Evolutionary conservation across 2,113 vertebrate genomes (phyloP), one percentile per base, ranked within the genome.

Genomic region (Zapus hudsonius): DNA sequence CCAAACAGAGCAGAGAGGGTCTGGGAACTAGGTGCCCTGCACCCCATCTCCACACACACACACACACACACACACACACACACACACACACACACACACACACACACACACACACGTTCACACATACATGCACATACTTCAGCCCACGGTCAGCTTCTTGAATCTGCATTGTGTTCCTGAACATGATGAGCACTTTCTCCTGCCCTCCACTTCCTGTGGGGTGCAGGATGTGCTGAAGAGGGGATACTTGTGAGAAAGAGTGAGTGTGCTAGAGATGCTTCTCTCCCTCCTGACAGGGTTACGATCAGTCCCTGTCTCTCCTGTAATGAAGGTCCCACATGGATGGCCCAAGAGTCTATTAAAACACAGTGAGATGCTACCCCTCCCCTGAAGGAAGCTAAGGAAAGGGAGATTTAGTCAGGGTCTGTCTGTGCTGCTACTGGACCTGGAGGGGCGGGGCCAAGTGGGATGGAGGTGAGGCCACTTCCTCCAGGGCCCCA

Each of bases 291-390:
- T 38, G 79, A 72, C 64, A 94, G 91, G 82, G 93, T 92, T 93
- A 90, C 90, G 95, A 92, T 95, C 93, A 93, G 7, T 47, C 52
- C 7, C 52, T 12, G n/a, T n/a, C n/a, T n/a, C n/a, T n/a, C n/a
- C n/a, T n/a, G n/a, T n/a, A n/a, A n/a, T n/a, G 11, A 52, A 52
- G 52, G 52, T 15, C 52, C 52, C 52, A 13, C 52, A 52, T 52
- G 52, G 52, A 52, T 91, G 93, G 75, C 90, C 84, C 90, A 96
- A 75, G 91, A 96, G 91, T 44, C 87, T 75, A 96, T 93, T 93
- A 95, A 96, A 96, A 94, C 40, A 87, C 94, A 84, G 90, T 80
- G 84, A 79, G 22, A 67, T 96, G 88, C 90, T 94, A 66, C 29
- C 27, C 91, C 89, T 92, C 79, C 78, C 91, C 80, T 63, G 74